phyloP scores from a whole-genome alignment of 1,140 invertebrate species.

The Drosophila jambulina region DNA sequence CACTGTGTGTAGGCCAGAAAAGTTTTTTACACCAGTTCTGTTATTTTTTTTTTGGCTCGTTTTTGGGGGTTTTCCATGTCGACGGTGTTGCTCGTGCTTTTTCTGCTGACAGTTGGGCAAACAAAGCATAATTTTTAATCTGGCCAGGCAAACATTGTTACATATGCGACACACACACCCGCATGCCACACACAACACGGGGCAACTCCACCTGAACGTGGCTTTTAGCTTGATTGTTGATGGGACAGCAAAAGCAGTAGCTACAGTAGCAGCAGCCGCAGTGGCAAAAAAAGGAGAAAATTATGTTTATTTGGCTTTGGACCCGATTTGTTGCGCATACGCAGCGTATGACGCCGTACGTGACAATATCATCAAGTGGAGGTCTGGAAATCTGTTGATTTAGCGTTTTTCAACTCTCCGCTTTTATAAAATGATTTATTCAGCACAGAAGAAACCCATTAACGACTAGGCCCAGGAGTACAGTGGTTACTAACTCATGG shows the following conservation, averaged over 20 bases:
- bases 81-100: conserved; percentile 51
- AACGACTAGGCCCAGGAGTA: neutral
- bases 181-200: conserved; percentile 3
- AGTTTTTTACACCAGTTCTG: conserved; percentile 42
- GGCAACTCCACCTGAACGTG: conserved; percentile 59
- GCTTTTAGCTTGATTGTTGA: conserved; percentile 82
- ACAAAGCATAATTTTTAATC: conserved; percentile 84
- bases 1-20: conserved; percentile 60
- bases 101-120: conserved; percentile 82
- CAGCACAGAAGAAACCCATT: conserved; percentile 19
- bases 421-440: conserved; percentile 20
- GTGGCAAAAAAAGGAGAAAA: conserved; percentile 44
- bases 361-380: conserved; percentile 76
- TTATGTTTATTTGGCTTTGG: conserved; percentile 76
- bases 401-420: conserved; percentile 44
- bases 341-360: conserved; percentile 56
- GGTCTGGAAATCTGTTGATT: conserved; percentile 54
- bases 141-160: conserved; percentile 79
- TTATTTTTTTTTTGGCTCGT: conserved; percentile 16
- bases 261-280: conserved; percentile 3
- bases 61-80: conserved; percentile 37
- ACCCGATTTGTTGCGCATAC: conserved; percentile 71
- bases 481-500: neutral
- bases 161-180: conserved; percentile 64
- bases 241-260: conserved; percentile 36